phyloP scores from a whole-genome alignment of 2,797 vertebrate species.

The Galagoides demidoff region DNA sequence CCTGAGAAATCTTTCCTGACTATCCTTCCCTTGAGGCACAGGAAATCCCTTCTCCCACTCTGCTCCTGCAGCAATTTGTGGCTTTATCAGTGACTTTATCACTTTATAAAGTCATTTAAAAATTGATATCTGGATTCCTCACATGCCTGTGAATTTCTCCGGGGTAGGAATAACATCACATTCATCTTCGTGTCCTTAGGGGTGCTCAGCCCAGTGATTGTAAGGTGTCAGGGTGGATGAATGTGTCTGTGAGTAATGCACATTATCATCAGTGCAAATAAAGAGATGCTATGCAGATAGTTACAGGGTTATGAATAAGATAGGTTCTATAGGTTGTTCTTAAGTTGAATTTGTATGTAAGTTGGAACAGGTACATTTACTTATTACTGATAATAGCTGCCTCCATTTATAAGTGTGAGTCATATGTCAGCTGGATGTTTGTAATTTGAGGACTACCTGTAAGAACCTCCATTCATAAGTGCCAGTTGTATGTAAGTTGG shows the following conservation, averaged over 20 bases:
- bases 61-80: not conserved
- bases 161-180: not conserved
- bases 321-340: no score
- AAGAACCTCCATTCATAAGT: no score
- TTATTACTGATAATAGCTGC: no score
- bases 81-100: not conserved
- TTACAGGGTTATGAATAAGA: no score
- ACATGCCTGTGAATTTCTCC: not conserved
- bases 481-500: no score
- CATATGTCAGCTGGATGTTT: no score
- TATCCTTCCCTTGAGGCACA: not conserved
- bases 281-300: not conserved
- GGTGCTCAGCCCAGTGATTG: not conserved
- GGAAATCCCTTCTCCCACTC: not conserved
- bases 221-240: not conserved
- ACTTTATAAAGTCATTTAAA: slow-evolving; percentile 31
- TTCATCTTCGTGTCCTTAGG: not conserved
- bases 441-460: no score
- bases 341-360: no score
- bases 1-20: not conserved
- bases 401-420: no score
- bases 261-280: not conserved
- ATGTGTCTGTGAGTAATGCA: not conserved
- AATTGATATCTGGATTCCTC: not conserved
- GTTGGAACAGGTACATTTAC: no score